These are phyloP conservation scores for Hippoglossus hippoglossus DNA, from an alignment of 2,797 vertebrate species.

Conservation along the genomic window DNA sequence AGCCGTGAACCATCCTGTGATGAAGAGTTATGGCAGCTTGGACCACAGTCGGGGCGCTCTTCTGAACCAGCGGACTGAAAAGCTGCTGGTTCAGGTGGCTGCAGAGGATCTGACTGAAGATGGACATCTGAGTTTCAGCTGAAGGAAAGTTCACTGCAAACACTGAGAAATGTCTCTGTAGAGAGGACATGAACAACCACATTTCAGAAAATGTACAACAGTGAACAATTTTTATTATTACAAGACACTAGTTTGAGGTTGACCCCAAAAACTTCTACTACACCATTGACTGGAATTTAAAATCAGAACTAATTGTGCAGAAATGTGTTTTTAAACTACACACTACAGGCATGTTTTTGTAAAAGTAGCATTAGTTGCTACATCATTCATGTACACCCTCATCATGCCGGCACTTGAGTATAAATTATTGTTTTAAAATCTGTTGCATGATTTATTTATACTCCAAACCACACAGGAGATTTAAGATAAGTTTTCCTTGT, in stretches of 20 bases:
- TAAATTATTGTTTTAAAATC: conserved; percentile 20
- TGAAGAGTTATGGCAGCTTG: conserved; percentile 82
- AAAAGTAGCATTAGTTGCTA: background rate
- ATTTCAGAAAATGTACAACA: conserved; percentile 1
- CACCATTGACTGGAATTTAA: background rate
- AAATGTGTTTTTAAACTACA: conserved; percentile 7
- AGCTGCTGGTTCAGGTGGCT: conserved; percentile 80
- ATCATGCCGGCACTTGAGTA: conserved; percentile 8
- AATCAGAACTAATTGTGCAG: background rate
- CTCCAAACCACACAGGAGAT: conserved; percentile 5
- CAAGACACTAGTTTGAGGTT: background rate
- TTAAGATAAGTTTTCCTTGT: conserved; percentile 6
- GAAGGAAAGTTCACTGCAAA: conserved; percentile 88
- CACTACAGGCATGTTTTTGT: background rate
- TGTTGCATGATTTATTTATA: conserved; percentile 17
- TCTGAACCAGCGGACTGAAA: conserved; percentile 78
- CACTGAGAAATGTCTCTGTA: conserved; percentile 88
- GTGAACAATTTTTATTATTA: background rate
- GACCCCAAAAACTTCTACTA: background rate
- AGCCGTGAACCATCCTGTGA: conserved; percentile 80
- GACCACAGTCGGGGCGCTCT: conserved; percentile 69
- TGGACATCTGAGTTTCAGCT: conserved; percentile 77
- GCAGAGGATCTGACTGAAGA: conserved; percentile 85
- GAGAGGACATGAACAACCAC: conserved; percentile 20
- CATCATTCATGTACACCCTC: background rate